phyloP scores from a whole-genome alignment of 2,888 invertebrate genomes.

The Torymus auratus region DNA sequence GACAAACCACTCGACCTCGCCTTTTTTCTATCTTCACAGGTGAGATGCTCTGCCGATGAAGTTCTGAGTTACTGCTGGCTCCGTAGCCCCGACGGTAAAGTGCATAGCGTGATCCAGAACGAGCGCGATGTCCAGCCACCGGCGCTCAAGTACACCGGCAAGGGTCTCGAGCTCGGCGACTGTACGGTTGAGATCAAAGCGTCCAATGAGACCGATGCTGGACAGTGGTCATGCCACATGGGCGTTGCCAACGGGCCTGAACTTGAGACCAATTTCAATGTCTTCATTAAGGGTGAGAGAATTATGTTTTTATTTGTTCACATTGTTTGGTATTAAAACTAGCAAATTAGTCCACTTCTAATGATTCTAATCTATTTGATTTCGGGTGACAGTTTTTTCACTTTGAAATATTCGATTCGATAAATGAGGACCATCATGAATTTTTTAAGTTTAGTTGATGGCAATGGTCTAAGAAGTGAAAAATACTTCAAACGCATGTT shows the following conservation, averaged over 20 bases:
- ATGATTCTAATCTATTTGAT: too few relatives aligned
- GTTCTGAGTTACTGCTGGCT: conserved; percentile 70
- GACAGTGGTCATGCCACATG: conserved; percentile 70
- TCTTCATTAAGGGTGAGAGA: conserved; percentile 67
- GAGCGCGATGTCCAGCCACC: conserved; percentile 11
- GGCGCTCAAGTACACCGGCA: conserved; percentile 64
- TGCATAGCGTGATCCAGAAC: conserved; percentile 60
- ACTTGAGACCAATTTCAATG: conserved; percentile 62
- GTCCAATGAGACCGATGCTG: conserved; percentile 64
- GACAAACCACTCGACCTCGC: too few relatives aligned
- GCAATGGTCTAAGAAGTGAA: too few relatives aligned
- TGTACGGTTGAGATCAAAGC: conserved; percentile 65
- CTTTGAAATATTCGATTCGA: too few relatives aligned
- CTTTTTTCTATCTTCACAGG: conserved; percentile 58
- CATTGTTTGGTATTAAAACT: too few relatives aligned
- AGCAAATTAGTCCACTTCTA: too few relatives aligned
- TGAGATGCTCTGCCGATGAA: conserved; percentile 65
- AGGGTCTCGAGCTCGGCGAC: conserved; percentile 67
- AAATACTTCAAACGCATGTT: too few relatives aligned
- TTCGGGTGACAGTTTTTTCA: too few relatives aligned
- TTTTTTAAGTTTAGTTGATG: too few relatives aligned
- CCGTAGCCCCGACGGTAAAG: conserved; percentile 69
- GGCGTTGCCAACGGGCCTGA: conserved; percentile 65
- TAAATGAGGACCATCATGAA: too few relatives aligned
- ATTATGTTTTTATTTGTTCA: not conserved